These are phyloP conservation scores for Caenorhabditis parvicauda DNA, from an alignment of 2,888 invertebrate genomes.

Conservation along the genomic window DNA sequence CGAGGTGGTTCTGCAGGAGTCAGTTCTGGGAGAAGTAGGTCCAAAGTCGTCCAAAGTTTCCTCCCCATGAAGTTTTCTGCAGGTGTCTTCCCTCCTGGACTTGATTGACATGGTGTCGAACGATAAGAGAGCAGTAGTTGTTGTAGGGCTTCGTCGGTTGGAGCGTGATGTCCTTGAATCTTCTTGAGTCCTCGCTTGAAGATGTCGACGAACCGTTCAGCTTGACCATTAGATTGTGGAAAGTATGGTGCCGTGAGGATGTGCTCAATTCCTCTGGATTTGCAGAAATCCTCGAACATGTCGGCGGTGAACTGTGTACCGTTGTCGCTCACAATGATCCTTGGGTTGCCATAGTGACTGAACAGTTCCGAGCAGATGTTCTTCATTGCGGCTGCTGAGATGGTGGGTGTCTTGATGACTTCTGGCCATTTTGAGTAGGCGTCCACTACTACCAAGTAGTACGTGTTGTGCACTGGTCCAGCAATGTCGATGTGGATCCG, in stretches of 20 bases:
- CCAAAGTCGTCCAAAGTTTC: constrained; percentile 8
- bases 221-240: constrained; percentile 53
- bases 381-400: constrained; percentile 30
- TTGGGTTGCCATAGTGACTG: constrained; percentile 44
- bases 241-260: constrained; percentile 39
- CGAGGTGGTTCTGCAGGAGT: background rate
- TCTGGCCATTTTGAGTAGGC: constrained; percentile 65
- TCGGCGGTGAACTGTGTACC: constrained; percentile 52
- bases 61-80: constrained; percentile 27
- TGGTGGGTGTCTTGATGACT: constrained; percentile 33
- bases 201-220: constrained; percentile 47
- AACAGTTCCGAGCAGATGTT: constrained; percentile 33
- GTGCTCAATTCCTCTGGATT: constrained; percentile 12
- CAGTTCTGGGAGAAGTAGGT: constrained; percentile 2
- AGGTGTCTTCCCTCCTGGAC: constrained; percentile 6
- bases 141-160: constrained; percentile 7
- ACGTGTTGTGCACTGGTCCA: constrained; percentile 59
- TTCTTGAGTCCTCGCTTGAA: constrained; percentile 30
- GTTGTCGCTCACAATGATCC: constrained; percentile 58
- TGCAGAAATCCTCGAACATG: constrained; percentile 44
- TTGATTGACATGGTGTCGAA: constrained; percentile 8
- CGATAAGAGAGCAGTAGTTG: constrained; percentile 18
- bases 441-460: constrained; percentile 63
- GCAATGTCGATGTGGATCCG: constrained; percentile 65
- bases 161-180: background rate